These are phyloP conservation scores for Agrochola lota DNA, from an alignment of 2,888 invertebrate species.

Conservation along the genomic window DNA sequence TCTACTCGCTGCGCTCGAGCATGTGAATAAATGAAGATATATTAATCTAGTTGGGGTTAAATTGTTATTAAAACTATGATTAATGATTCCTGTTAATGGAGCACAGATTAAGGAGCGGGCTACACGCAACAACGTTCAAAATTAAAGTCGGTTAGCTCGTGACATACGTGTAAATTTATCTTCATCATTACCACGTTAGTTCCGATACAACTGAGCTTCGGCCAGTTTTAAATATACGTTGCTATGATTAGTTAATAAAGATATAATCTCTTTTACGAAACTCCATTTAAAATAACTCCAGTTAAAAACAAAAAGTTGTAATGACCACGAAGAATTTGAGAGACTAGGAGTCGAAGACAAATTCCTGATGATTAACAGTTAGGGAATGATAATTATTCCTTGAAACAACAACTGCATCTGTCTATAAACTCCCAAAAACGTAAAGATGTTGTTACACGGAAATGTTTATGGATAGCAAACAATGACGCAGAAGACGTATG, in stretches of 20 bases:
- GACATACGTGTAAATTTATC: constrained; percentile 87
- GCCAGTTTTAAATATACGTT: constrained; percentile 68
- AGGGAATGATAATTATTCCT: constrained; percentile 60
- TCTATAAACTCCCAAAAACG: constrained; percentile 53
- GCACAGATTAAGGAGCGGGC: constrained; percentile 88
- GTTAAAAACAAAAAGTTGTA: constrained; percentile 44
- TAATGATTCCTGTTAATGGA: constrained; percentile 88
- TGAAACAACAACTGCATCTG: constrained; percentile 25
- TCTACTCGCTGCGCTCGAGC: constrained; percentile 73
- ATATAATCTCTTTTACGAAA: constrained; percentile 53
- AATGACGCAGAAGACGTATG: constrained; percentile 65
- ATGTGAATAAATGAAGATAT: constrained; percentile 89
- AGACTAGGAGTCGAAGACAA: constrained; percentile 29
- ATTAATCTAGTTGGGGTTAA: constrained; percentile 90
- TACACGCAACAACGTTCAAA: constrained; percentile 85
- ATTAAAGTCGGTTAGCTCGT: constrained; percentile 83
- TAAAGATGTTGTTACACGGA: constrained; percentile 60
- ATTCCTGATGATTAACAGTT: constrained; percentile 58
- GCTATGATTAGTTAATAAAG: constrained; percentile 74
- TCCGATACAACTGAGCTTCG: constrained; percentile 72
- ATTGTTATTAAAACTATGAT: constrained; percentile 91
- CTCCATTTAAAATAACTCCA: constrained; percentile 45
- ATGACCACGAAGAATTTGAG: constrained; percentile 36
- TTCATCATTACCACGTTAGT: constrained; percentile 85
- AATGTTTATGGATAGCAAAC: constrained; percentile 70